These are phyloP conservation scores for Trichonephila inaurata DNA, from an alignment of 1,140 invertebrate genomes.

Conservation along the genomic window DNA sequence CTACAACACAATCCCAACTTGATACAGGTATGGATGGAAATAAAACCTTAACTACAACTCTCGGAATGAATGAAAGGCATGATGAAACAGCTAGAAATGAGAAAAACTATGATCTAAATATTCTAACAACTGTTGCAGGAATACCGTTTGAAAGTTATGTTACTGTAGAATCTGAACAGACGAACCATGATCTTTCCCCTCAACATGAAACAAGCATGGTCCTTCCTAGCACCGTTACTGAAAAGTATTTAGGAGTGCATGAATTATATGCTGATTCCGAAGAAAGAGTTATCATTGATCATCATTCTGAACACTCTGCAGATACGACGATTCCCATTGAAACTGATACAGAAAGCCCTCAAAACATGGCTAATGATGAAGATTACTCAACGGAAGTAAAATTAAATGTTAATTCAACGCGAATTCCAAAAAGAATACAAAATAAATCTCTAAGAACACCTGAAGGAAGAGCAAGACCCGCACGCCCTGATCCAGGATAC, in stretches of 20 bases:
- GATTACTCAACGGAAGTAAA: not conserved
- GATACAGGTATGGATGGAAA: not conserved
- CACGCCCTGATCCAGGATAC: slow-evolving; percentile 60
- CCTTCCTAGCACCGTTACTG: not conserved
- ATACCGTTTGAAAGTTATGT: not conserved
- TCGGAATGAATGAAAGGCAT: not conserved
- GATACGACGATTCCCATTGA: not conserved
- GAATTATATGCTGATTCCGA: not conserved
- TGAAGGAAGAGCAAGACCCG: slow-evolving; percentile 52
- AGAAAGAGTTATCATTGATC: not conserved
- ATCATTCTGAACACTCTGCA: not conserved
- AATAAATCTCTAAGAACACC: not conserved
- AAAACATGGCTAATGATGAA: not conserved
- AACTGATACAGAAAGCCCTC: not conserved
- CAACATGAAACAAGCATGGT: no score
- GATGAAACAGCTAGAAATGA: not conserved
- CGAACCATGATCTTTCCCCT: not conserved
- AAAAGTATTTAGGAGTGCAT: not conserved
- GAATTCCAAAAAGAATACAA: slow-evolving; percentile 62
- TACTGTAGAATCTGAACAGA: not conserved
- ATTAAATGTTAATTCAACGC: not conserved
- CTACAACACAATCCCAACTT: not conserved
- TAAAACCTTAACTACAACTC: not conserved
- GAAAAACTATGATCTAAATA: not conserved
- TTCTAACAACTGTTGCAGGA: not conserved